Conservation (phyloP, 2,888 invertebrate genomes). For the Hetaerina titia region DNA sequence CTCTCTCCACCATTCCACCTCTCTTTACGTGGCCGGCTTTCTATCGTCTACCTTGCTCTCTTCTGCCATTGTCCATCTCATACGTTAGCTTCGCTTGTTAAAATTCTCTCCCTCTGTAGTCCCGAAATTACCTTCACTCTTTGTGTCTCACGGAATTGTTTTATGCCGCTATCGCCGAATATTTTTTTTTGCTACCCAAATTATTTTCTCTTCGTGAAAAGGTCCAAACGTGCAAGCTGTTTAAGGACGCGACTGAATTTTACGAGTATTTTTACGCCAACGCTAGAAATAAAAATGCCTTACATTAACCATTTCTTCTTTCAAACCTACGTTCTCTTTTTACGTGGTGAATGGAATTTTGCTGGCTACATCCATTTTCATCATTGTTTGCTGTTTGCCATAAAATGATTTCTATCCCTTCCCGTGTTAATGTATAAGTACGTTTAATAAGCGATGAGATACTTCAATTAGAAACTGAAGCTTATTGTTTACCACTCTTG, state of each 20-base stretch:
- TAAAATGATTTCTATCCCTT: background rate
- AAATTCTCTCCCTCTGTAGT: background rate
- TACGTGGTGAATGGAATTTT: background rate
- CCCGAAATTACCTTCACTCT: background rate
- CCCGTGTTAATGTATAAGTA: background rate
- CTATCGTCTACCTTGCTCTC: background rate
- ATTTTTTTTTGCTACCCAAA: background rate
- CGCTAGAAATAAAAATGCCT: background rate
- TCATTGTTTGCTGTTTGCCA: background rate
- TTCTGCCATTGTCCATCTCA: background rate
- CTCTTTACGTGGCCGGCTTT: background rate
- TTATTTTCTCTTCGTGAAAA: background rate
- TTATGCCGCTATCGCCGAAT: background rate
- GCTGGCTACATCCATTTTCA: background rate
- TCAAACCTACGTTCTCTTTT: background rate
- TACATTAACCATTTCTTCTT: background rate
- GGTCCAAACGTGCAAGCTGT: background rate
- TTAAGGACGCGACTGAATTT: background rate
- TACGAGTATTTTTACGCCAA: slow-evolving; percentile 6
- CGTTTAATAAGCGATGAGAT: background rate
- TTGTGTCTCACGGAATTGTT: background rate
- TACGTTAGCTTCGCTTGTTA: background rate
- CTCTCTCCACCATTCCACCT: background rate
- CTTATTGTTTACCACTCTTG: background rate
- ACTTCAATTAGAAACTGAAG: background rate